Evolutionary conservation across 1,140 invertebrate genomes (phyloP), one percentile per base, ranked within the genome.

Genomic region (Atta texana): DNA sequence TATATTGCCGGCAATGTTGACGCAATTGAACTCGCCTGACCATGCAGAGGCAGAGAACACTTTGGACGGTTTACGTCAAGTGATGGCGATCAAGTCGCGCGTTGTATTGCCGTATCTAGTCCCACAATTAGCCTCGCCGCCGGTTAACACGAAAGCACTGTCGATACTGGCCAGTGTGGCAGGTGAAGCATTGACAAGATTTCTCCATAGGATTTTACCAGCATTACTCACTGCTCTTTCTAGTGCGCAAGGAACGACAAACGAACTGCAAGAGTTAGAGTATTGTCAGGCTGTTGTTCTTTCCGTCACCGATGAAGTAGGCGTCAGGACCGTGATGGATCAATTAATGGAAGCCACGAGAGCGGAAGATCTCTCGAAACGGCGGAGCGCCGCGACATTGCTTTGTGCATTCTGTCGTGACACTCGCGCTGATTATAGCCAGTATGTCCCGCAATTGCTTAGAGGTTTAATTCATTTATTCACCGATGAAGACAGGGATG

Each of bases 21-120:
- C 97, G 28, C 97, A 98, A 90, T 94, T 99, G 92, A 97, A 97
- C 92, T 96, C 98, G 92, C 96, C 97, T 3, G 97, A 98, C 94
- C 96, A 95, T 5, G 96, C 95, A 14, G 94, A 97, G 51, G 97
- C 97, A 0, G 98, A 98, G 92, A 97, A 97, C 92, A 98, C 98
- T 1, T 95, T 99, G 72, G 99, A 99, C 95, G 99, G 99, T 59
- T 96, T 99, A 76, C 96, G 98, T 81, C 99, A 99, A 96, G 98
- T 99, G 6, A 99, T 99, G 98, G 97, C 98, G 16, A 98, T 99
- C 57, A 99, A 99, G 95, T 99, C 98, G 10, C 96, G 98, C 88
- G 98, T 99, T 0, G 98, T 99, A 44, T 95, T 99, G 84, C 99
- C 99, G 3, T 99, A 99, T 95, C 96, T 99, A 64, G 97, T 99